Percentiles rank a stretch among this genome's conserved stretches.
Evolutionary conservation across 2,888 invertebrate species (phyloP).

Genomic region (Dione juno): DNA sequence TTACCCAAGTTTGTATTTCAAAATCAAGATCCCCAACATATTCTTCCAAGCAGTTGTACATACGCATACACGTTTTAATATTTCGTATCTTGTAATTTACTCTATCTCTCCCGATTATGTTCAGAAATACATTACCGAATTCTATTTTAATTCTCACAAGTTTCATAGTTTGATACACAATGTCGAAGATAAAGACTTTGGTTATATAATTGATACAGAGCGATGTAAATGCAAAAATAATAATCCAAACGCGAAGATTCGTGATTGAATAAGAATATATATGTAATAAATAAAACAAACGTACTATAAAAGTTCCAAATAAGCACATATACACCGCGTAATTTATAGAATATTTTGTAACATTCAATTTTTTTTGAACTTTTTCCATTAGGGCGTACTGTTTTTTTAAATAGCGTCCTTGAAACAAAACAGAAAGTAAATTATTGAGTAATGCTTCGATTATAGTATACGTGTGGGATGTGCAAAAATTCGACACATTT

Average conservation of each 20-base stretch:
- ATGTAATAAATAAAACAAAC: not conserved
- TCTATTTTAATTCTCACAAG: not conserved
- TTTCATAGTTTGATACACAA: not conserved
- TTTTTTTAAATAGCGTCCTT: not conserved
- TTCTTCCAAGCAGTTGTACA: not conserved
- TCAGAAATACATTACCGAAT: not conserved
- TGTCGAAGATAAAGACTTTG: not conserved
- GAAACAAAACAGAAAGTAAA: not conserved
- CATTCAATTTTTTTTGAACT: not conserved
- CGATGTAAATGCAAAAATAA: not conserved
- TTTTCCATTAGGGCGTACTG: not conserved
- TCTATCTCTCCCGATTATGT: not conserved
- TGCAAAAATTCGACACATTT: not conserved
- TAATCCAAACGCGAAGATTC: not conserved
- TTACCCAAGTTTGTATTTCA: slow-evolving; percentile 12
- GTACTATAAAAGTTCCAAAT: not conserved
- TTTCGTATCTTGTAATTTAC: not conserved
- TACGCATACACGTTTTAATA: not conserved
- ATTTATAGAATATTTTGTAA: not conserved
- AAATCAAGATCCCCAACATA: not conserved
- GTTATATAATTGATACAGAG: not conserved
- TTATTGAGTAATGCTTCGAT: not conserved
- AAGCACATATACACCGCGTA: not conserved
- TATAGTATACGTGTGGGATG: not conserved
- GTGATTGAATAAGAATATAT: not conserved